phyloP scores from a whole-genome alignment of 2,113 vertebrate genomes.

The Sylvilagus bachmani region DNA sequence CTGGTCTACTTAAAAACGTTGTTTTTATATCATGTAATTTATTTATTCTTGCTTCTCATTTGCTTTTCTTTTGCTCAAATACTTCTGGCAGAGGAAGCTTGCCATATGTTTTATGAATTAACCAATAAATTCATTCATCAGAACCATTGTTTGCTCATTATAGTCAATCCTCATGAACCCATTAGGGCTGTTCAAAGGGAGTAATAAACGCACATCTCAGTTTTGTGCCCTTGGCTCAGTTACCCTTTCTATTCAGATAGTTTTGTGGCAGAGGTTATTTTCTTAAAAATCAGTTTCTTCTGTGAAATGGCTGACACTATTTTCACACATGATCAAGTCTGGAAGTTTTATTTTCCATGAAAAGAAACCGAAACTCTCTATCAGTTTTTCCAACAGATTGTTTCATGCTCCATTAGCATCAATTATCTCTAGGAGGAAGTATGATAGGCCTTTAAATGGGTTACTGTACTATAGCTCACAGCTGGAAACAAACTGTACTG shows the following conservation, averaged over 20 bases:
- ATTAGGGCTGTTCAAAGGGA: constrained; percentile 37
- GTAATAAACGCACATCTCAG: constrained; percentile 50
- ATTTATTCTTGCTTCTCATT: constrained; percentile 75
- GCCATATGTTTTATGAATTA: constrained; percentile 79
- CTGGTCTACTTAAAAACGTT: constrained; percentile 65
- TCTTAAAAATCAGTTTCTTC: not conserved
- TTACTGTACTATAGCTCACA: not conserved
- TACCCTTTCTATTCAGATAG: not conserved
- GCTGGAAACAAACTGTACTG: constrained; percentile 43
- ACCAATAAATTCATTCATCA: constrained; percentile 70
- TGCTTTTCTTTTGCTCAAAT: constrained; percentile 62
- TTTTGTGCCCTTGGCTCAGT: not conserved
- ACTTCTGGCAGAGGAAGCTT: constrained; percentile 55
- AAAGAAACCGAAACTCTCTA: constrained; percentile 56
- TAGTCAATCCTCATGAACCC: constrained; percentile 48
- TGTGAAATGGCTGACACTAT: constrained; percentile 19
- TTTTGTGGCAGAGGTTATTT: not conserved
- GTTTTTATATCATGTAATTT: constrained; percentile 52
- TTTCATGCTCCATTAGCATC: constrained; percentile 53
- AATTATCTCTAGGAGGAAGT: constrained; percentile 72
- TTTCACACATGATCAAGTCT: constrained; percentile 21
- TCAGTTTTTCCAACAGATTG: constrained; percentile 31
- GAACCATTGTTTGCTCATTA: constrained; percentile 65
- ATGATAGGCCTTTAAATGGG: constrained; percentile 45
- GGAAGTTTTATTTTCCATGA: constrained; percentile 64